Base-by-base conservation (phyloP, 2,113 vertebrate species). In the Empidonax traillii region DNA sequence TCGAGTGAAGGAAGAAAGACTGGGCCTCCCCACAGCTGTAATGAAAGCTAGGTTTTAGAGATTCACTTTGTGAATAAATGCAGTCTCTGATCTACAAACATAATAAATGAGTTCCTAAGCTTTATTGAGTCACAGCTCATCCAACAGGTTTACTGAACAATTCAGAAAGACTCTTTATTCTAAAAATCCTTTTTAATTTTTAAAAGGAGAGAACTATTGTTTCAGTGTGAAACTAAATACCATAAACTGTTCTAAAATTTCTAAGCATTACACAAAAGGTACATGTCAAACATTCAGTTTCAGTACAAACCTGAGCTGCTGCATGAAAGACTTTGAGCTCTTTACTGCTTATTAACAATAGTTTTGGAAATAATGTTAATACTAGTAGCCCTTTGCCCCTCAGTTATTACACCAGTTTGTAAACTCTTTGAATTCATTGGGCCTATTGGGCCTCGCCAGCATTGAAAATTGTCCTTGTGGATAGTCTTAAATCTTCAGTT, bases 101-200 rank as follows among this genome's bases (percentile, higher is more conserved):
- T 97, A 98, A 97, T 97, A 97, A 97, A 97, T 83, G 95, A 97
- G 94, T 97, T 97, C 95, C 96, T 98, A 95, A 98, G 98, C 93
- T 98, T 98, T 97, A 97, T 97, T 85, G 94, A 98, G 96, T 95
- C 72, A 83, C 87, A 95, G 91, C 85, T 96, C 83, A 92, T 96
- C 95, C 95, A 93, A 72, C 90, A 84, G 61, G 78, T 97, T 97
- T 96, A 78, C 89, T 89, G 95, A 98, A 93, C 91, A 97, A 95
- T 52, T 51, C 72, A 92, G 69, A 73, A 91, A 92, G 89, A 90
- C 24, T 7, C 65, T 93, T 90, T 73, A 90, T 93, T 90, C 80
- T 83, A 19, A 83, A 93, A 91, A 68, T 28, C 6, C 2, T 22
- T 46, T 58, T 62, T 81, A 49, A 39, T 78, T 95, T 95, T 96